Conservation (phyloP, 2,888 invertebrate genomes). For the Creontiades dilutus region DNA sequence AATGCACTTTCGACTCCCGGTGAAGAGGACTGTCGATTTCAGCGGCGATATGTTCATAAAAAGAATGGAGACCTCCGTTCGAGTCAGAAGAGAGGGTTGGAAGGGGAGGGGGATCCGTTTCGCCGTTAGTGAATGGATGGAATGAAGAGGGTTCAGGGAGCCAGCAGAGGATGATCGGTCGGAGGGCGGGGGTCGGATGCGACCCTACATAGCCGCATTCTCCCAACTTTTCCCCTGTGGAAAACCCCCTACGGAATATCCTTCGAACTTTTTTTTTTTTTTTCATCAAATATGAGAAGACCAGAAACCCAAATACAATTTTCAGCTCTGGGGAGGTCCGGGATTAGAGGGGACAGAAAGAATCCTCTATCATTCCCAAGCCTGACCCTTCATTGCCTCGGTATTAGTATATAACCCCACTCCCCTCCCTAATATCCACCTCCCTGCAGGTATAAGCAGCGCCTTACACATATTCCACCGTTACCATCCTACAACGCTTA, state of each 20-base stretch:
- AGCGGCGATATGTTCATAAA: neutral
- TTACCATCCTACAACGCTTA: too few species aligned
- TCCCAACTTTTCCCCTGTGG: neutral
- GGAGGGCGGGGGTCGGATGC: neutral
- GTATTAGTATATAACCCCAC: neutral
- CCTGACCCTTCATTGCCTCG: neutral
- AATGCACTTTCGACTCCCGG: neutral
- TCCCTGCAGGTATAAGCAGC: too few species aligned
- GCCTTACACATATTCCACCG: too few species aligned
- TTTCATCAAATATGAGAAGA: slow-evolving; percentile 6
- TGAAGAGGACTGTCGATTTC: neutral
- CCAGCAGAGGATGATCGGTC: neutral
- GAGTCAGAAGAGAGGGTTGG: neutral
- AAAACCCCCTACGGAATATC: neutral
- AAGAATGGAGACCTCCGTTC: neutral
- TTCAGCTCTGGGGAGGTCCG: neutral
- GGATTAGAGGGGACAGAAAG: slow-evolving; percentile 17
- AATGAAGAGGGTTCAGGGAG: neutral
- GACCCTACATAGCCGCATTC: slow-evolving; percentile 12
- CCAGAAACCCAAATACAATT: slow-evolving; percentile 29
- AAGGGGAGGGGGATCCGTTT: neutral
- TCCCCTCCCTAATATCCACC: neutral
- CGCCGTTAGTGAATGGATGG: neutral
- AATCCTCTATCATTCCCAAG: neutral
- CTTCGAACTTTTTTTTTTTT: neutral